Percentiles rank a stretch among this genome's conserved stretches.
phyloP scores from a whole-genome alignment of 2,797 vertebrate genomes.

The Characodon lateralis region DNA sequence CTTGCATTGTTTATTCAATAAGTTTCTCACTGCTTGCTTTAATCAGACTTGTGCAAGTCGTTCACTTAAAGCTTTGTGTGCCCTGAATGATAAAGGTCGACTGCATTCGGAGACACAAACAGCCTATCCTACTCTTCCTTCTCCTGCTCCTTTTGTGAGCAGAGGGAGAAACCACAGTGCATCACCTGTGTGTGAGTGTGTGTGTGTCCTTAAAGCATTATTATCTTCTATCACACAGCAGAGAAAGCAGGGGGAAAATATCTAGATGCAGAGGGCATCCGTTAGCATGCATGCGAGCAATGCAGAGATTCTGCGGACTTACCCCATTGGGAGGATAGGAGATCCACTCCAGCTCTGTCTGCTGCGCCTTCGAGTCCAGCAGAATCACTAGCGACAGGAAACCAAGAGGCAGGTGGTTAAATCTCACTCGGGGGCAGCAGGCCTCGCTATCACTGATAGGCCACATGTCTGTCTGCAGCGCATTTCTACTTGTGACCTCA shows the following conservation, averaged over 20 bases:
- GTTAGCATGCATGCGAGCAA: conserved; percentile 11
- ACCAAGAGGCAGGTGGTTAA: conserved; percentile 76
- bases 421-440: conserved; percentile 49
- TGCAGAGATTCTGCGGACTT: conserved; percentile 71
- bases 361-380: conserved; percentile 99
- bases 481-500: conserved; percentile 67
- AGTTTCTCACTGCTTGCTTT: conserved; percentile 40
- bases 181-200: not conserved
- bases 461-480: conserved; percentile 31
- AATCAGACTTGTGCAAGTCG: conserved; percentile 43
- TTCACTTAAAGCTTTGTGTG: conserved; percentile 45
- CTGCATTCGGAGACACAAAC: conserved; percentile 31
- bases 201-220: conserved; percentile 6
- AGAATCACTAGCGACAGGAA: conserved; percentile 91
- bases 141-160: not conserved
- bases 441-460: conserved; percentile 39
- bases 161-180: not conserved
- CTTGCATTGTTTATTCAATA: conserved; percentile 52
- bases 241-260: conserved; percentile 28
- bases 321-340: conserved; percentile 98
- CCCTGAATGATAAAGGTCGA: conserved; percentile 42
- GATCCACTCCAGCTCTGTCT: conserved; percentile 99
- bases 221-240: conserved; percentile 34
- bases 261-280: conserved; percentile 9
- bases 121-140: not conserved